Conservation (phyloP, 2,113 vertebrate species). For the Tauraco erythrolophus region DNA sequence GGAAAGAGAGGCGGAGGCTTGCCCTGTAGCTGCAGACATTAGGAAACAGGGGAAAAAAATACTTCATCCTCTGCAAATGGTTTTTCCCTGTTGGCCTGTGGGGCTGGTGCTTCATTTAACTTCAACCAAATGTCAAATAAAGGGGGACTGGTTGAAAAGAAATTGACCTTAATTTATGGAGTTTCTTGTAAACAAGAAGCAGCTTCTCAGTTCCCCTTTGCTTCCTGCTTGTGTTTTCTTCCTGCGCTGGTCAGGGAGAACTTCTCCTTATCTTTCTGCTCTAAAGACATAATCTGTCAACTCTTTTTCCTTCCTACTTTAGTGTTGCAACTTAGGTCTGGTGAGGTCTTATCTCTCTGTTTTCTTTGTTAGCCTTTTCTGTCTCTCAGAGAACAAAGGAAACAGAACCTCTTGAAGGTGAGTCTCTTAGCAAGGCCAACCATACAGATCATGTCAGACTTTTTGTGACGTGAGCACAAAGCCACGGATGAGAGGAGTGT, state of each 20-base stretch:
- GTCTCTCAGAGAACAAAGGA: not conserved
- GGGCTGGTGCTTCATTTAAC: constrained; percentile 14
- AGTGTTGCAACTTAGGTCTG: not conserved
- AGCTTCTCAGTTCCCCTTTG: not conserved
- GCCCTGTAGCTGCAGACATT: constrained; percentile 5
- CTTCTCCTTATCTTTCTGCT: constrained; percentile 15
- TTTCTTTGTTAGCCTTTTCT: not conserved
- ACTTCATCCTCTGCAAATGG: constrained; percentile 42
- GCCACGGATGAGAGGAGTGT: not conserved
- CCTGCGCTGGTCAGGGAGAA: not conserved
- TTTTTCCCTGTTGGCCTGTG: not conserved
- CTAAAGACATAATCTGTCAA: not conserved
- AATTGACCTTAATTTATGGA: constrained; percentile 8
- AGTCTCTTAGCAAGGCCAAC: not conserved
- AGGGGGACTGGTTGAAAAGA: not conserved
- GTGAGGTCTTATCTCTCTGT: not conserved
- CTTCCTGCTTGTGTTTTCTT: constrained; percentile 53
- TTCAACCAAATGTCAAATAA: constrained; percentile 26
- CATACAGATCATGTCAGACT: not conserved
- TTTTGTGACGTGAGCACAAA: not conserved
- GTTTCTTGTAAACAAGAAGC: constrained; percentile 26
- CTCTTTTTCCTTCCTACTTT: not conserved
- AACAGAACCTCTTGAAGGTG: not conserved
- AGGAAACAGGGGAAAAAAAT: constrained; percentile 43
- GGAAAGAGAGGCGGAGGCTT: constrained; percentile 21